A percentile compares a stretch with the other conserved stretches of the same genome.
phyloP scores from a whole-genome alignment of 2,888 invertebrate genomes.

The Sthenelais limicola region DNA sequence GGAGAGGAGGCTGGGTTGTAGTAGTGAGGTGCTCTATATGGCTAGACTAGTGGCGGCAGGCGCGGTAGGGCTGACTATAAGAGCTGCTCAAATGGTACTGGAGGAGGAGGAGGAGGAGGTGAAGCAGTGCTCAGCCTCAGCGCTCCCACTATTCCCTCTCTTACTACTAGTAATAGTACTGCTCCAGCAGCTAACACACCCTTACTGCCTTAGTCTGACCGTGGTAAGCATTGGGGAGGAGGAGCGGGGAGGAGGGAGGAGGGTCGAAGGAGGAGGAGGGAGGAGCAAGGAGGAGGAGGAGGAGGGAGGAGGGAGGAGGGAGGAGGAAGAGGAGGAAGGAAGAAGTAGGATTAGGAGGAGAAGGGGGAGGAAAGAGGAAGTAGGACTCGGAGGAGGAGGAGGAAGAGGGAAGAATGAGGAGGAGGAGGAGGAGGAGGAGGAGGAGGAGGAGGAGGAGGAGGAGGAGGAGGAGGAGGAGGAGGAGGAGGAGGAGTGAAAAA shows the following conservation, averaged over 20 bases:
- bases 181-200: too few species aligned
- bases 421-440: neutral
- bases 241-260: slow-evolving; percentile 5
- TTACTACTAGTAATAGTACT: too few species aligned
- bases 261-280: neutral
- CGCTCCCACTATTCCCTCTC: too few species aligned
- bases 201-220: too few species aligned
- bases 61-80: too few species aligned
- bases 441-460: neutral
- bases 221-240: neutral
- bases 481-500: neutral
- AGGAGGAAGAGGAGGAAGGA: neutral
- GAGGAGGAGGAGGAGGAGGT: too few species aligned
- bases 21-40: too few species aligned
- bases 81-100: too few species aligned
- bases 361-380: neutral
- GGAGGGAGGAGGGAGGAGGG: neutral
- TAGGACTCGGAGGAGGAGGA: neutral
- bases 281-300: slow-evolving; percentile 2
- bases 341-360: neutral
- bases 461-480: neutral
- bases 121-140: too few species aligned
- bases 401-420: slow-evolving; percentile 2
- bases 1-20: too few species aligned
- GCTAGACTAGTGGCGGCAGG: too few species aligned